Evolutionary conservation across 2,888 invertebrate genomes (phyloP).

Genomic region (Macrophya annulata): DNA sequence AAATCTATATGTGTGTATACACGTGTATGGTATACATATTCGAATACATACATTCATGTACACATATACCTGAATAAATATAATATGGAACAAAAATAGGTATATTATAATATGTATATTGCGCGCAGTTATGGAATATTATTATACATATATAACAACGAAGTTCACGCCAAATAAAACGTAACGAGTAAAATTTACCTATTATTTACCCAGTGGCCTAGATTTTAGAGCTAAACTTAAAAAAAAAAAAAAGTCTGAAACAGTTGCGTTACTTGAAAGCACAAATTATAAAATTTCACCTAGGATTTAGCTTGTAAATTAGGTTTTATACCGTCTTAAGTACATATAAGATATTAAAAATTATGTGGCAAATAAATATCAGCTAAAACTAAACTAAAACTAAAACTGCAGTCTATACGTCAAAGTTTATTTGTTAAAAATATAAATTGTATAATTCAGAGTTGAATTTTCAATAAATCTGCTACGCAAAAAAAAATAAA

Average conservation of each 20-base stretch:
- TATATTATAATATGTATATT: conserved; percentile 26
- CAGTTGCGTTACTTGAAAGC: conserved; percentile 59
- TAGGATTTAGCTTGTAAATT: conserved; percentile 63
- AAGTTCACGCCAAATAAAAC: conserved; percentile 66
- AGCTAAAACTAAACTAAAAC: conserved; percentile 59
- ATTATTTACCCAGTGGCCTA: conserved; percentile 67
- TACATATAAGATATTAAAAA: conserved; percentile 58
- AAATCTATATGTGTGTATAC: conserved; percentile 33
- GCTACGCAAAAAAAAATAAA: not conserved
- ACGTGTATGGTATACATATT: conserved; percentile 43
- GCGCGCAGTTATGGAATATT: conserved; percentile 56
- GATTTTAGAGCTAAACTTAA: conserved; percentile 49
- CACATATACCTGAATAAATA: conserved; percentile 54
- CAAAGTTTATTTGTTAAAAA: conserved; percentile 26
- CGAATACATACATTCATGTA: conserved; percentile 41
- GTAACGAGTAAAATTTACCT: conserved; percentile 60
- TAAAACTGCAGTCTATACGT: conserved; percentile 32
- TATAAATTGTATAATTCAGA: conserved; percentile 16
- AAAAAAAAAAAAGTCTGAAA: conserved; percentile 49
- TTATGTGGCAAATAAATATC: conserved; percentile 64
- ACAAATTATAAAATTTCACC: conserved; percentile 54
- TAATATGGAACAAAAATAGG: conserved; percentile 55
- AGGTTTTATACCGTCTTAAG: conserved; percentile 69
- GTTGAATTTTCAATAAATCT: not conserved
- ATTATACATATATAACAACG: conserved; percentile 66